Conservation (phyloP, 2,797 vertebrate genomes). For the Acrossocheilus wenchowensis region DNA sequence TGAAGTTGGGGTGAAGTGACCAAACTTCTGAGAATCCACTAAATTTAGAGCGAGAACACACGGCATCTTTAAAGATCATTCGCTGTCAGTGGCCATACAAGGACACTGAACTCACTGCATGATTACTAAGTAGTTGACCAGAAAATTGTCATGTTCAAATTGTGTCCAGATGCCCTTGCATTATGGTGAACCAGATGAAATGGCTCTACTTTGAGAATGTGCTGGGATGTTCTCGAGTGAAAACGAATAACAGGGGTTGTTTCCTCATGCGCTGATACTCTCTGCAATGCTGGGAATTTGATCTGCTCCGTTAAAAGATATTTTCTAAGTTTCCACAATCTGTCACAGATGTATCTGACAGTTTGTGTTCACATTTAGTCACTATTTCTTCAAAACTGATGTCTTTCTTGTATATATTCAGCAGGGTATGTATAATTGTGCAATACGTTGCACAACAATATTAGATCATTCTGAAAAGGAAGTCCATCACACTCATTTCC, state of each 20-base stretch:
- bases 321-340: slow-evolving; percentile 41
- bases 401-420: not conserved
- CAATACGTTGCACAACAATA: slow-evolving; percentile 62
- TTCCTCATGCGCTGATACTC: slow-evolving; percentile 15
- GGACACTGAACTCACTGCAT: slow-evolving; percentile 55
- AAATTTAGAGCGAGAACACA: slow-evolving; percentile 49
- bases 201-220: slow-evolving; percentile 26
- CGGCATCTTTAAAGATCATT: slow-evolving; percentile 35
- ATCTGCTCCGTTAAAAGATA: slow-evolving; percentile 31
- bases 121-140: slow-evolving; percentile 66
- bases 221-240: slow-evolving; percentile 20
- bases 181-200: slow-evolving; percentile 44
- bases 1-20: too few species aligned
- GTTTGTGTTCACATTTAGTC: slow-evolving; percentile 36
- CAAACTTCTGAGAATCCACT: not conserved
- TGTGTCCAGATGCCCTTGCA: slow-evolving; percentile 58
- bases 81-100: slow-evolving; percentile 55
- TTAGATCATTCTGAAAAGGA: slow-evolving; percentile 43
- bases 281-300: slow-evolving; percentile 14
- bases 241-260: not conserved
- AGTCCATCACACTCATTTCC: slow-evolving; percentile 50
- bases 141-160: slow-evolving; percentile 65
- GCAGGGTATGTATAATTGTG: slow-evolving; percentile 46
- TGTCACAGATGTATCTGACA: slow-evolving; percentile 54
- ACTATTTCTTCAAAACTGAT: not conserved